Conservation (phyloP, 2,113 vertebrate genomes). For the Psophia crepitans region DNA sequence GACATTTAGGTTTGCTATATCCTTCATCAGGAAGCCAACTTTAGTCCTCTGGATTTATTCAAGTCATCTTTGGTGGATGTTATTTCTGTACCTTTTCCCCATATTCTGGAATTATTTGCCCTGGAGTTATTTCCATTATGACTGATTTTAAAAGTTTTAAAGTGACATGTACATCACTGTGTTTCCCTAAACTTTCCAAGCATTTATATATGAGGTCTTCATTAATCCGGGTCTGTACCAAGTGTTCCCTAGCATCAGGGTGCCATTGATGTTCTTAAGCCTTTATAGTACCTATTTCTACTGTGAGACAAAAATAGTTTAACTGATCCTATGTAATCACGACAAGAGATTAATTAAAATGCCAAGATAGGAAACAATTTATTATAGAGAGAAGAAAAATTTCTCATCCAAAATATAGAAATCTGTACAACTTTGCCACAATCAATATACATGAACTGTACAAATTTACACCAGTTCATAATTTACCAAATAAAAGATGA, state of each 20-base stretch:
- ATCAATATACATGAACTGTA: constrained; percentile 99
- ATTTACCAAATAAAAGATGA: constrained; percentile 97
- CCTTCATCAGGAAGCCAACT: constrained; percentile 73
- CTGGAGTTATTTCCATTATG: constrained; percentile 67
- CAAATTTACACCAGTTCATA: constrained; percentile 99
- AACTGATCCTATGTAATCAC: constrained; percentile 76
- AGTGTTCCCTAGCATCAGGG: constrained; percentile 47
- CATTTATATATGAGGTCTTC: constrained; percentile 44
- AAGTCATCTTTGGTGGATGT: constrained; percentile 66
- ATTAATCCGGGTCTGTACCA: constrained; percentile 40
- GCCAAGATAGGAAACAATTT: constrained; percentile 94
- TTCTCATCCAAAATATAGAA: constrained; percentile 99
- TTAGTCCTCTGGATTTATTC: constrained; percentile 73
- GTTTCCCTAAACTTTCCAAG: constrained; percentile 49
- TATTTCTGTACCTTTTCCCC: constrained; percentile 71
- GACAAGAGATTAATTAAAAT: constrained; percentile 87
- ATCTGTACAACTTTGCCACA: constrained; percentile 99
- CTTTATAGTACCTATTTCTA: constrained; percentile 51
- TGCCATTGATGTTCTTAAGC: constrained; percentile 44
- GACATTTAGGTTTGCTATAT: constrained; percentile 60
- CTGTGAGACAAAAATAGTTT: constrained; percentile 61
- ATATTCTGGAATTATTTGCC: constrained; percentile 64
- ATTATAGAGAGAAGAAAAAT: constrained; percentile 99
- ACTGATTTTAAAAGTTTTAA: constrained; percentile 39
- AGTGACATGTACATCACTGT: constrained; percentile 22